Base-by-base conservation (phyloP, 2,888 invertebrate genomes). In the Opisthograptis luteolata region DNA sequence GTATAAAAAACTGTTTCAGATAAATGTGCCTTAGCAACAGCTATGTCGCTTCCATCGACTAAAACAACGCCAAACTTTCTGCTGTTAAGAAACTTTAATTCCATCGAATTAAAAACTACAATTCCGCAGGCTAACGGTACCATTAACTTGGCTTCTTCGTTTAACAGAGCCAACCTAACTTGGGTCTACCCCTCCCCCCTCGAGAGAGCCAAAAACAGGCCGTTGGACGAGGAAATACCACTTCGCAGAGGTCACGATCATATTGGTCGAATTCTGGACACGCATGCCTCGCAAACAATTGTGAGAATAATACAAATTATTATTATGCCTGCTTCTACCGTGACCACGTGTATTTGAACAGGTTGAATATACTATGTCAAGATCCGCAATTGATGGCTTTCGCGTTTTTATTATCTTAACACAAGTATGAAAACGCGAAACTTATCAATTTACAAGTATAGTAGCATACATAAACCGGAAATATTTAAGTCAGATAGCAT, bases 261-360 rank as follows among this genome's bases (percentile, higher is more conserved):
- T 40, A 35, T 25, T 51, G 40, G 44, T 35, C 30, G 40, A 22
- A 14, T 34, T 44, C 35, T 31, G 35, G 44, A 24, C 40, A 51
- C 44, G 50, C 44, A 45, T 45, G 40, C 40, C 31, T 51, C 44
- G 40, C 50, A 35, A 45, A 35, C 50, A 27, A 40, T 50, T 44
- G 50, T 44, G 44, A 44, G 43, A 34, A 39, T 10, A 12, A 15
- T 15, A 14, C 20, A 35, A 47, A 25, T 32, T 39, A 25, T 39
- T 46, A 20, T 39, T 32, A 25, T 10, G 22, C 17, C 12, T 12
- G 3, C 32, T 39, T 12, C 27, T 40, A 22, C 34, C 30, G 10
- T 13, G 20, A 34, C 10, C 46, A 34, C 34, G 27, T 34, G 40
- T 32, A 13, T 34, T 37, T 45, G 10, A 20, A 35, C 17, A 3